phyloP scores from a whole-genome alignment of 1,140 invertebrate species.

The Temnothorax curvispinosus region DNA sequence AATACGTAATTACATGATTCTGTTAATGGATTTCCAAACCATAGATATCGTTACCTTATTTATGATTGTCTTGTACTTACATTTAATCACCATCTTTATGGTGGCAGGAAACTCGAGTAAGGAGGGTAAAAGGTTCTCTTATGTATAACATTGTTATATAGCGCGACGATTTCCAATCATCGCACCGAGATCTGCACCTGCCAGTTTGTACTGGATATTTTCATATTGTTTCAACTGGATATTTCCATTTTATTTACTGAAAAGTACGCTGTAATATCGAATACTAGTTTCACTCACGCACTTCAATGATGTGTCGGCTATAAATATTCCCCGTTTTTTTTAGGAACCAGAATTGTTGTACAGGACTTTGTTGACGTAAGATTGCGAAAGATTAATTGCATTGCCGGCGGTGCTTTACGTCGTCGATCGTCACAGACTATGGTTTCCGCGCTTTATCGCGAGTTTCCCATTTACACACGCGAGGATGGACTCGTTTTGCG shows the following conservation, averaged over 20 bases:
- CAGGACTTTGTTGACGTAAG: not conserved
- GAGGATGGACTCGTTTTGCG: slow-evolving; percentile 30
- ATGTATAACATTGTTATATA: not conserved
- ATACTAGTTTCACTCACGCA: not conserved
- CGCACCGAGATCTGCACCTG: not conserved
- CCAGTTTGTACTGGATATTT: not conserved
- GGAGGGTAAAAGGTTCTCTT: not conserved
- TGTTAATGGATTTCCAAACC: not conserved
- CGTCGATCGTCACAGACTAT: slow-evolving; percentile 5
- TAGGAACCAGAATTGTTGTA: not conserved
- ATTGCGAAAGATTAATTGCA: slow-evolving; percentile 1
- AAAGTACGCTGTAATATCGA: not conserved
- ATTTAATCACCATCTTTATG: not conserved
- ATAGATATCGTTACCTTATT: not conserved
- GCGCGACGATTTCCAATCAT: no score
- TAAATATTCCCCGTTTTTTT: not conserved
- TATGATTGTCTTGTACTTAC: not conserved
- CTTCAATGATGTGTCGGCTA: not conserved
- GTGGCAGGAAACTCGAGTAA: not conserved
- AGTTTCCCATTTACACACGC: slow-evolving; percentile 16
- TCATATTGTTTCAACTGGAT: not conserved
- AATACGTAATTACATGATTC: no score
- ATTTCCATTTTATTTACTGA: not conserved
- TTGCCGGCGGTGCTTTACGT: not conserved
- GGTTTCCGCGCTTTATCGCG: slow-evolving; percentile 3